Evolutionary conservation across 1,140 invertebrate species (phyloP), one percentile per base, ranked within the genome.

Genomic region (Diorhabda carinulata): DNA sequence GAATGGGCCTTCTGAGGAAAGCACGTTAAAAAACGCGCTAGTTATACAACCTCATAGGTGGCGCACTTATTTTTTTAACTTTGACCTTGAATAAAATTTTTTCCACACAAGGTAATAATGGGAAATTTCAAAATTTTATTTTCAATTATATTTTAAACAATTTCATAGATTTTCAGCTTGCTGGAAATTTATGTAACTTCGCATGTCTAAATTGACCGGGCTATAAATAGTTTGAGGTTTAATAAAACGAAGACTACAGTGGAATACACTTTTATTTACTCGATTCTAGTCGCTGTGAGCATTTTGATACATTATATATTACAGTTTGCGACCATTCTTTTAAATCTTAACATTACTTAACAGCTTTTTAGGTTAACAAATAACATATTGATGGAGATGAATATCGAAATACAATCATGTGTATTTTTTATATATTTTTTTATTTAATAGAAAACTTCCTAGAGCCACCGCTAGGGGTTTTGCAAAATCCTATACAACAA

Each of bases 301-400:
- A 79, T 64, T 79, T 77, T 79, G 79, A 80, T 81, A 80, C 77
- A 80, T 76, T 81, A 78, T 81, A 78, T 80, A 77, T 79, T 79
- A 81, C 73, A 75, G 72, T 73, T 78, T 77, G 79, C 79, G 79
- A 81, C 79, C 73, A 73, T 72, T 76, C 72, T 75, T 73, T 73
- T 74, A 75, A 72, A 76, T 78, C 78, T 80, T 81, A 81, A 81
- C 79, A 81, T 77, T 81, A 81, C 79, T 80, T 81, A 81, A 81
- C 80, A 81, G 80, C 78, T 76, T 81, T 52, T 81, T 78, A 77
- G 76, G 73, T 80, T 80, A 81, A 81, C 80, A 81, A 81, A 80
- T 80, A 81, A 81, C 80, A 81, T 81, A 81, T 77, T 77, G 74
- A 79, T 80, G 76, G 71, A 80, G 78, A 79, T 80, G 78, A 80